Evolutionary conservation across 2,113 vertebrate species (phyloP).

Genomic region (Dromiciops gliroides): DNA sequence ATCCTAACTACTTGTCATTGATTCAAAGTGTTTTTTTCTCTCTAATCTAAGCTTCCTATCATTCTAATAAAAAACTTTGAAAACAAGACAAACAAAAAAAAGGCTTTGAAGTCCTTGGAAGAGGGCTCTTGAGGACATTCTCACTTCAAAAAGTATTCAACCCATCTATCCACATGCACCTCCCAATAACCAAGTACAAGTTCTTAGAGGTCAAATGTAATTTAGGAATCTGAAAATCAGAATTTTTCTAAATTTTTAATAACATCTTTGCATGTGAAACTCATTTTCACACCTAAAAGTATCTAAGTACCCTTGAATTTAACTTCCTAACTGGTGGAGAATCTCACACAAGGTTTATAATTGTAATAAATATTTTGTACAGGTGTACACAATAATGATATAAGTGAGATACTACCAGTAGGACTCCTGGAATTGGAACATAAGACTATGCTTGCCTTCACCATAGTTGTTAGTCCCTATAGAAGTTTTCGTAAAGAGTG

Average conservation of each 20-base stretch:
- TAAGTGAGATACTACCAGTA: not conserved
- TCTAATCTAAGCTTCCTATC: slow-evolving; percentile 45
- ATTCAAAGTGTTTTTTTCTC: not conserved
- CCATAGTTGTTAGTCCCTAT: not conserved
- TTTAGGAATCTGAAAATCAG: slow-evolving; percentile 2
- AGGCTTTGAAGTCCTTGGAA: not conserved
- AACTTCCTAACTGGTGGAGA: not conserved
- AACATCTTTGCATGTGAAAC: not conserved
- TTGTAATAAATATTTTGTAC: slow-evolving; percentile 20
- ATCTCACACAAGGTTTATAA: not conserved
- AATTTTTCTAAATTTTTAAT: slow-evolving; percentile 20
- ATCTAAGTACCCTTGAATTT: not conserved
- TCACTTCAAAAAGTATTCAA: not conserved
- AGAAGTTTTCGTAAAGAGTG: not conserved
- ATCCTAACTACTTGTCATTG: not conserved
- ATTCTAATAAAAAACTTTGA: not conserved
- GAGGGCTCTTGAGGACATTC: not conserved
- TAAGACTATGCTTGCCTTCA: not conserved
- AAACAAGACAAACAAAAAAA: no score
- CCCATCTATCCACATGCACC: not conserved
- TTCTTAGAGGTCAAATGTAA: slow-evolving; percentile 12
- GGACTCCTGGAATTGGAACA: not conserved
- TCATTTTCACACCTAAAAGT: slow-evolving; percentile 11
- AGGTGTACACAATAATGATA: slow-evolving; percentile 1
- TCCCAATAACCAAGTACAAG: not conserved